Evolutionary conservation across 2,888 invertebrate genomes (phyloP), one percentile per base, ranked within the genome.

Genomic region (Argyresthia albistria): DNA sequence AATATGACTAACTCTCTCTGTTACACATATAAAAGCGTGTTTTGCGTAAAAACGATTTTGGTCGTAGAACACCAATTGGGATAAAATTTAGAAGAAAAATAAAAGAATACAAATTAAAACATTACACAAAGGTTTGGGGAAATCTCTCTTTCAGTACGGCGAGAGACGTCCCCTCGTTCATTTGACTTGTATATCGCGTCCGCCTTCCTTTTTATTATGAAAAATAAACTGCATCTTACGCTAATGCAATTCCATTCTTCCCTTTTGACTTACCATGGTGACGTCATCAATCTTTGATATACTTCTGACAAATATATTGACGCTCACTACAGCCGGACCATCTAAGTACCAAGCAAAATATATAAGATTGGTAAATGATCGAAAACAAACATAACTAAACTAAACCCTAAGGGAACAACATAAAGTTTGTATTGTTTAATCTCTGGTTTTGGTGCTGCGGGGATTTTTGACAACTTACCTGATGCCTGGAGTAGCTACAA

Each of bases 231-330:
- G 25, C 65, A 70, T 67, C 73, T 73, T 67, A 76, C 65, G 69
- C 76, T 81, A 82, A 69, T 70, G 72, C 74, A 51, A 47, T 46
- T 48, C 77, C 74, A 70, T 78, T 71, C 73, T 70, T 73, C 70
- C 72, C 70, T 69, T 76, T 70, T 76, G 86, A 96, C 96, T 96
- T 95, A 97, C 97, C 97, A 97, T 97, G 75, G 96, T 97, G 89
- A 97, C 97, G 92, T 97, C 97, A 93, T 97, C 97, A 91, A 97
- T 97, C 92, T 97, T 97, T 90, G 97, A 96, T 91, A 98, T 96
- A 95, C 97, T 97, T 92, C 97, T 91, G 90, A 97, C 95, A 93
- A 96, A 96, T 91, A 97, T 96, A 95, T 97, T 97, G 92, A 97
- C 97, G 90, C 93, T 93, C 88, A 97, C 97, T 89, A 95, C 92